A percentile compares a stretch with the other conserved stretches of the same genome.
Evolutionary conservation across 2,113 vertebrate species (phyloP).

Genomic region (Aegypius monachus): DNA sequence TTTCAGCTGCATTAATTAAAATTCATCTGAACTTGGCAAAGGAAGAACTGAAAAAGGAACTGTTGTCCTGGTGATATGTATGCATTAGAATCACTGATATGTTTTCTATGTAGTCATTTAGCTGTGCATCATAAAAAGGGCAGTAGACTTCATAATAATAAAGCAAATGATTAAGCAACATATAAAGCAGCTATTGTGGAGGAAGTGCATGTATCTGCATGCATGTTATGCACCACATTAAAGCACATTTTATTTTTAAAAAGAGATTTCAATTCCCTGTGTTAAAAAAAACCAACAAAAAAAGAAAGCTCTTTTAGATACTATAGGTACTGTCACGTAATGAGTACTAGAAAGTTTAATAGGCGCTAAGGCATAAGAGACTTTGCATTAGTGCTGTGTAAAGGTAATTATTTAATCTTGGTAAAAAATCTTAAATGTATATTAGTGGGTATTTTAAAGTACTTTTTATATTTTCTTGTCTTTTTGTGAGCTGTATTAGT

Average conservation of each 20-base stretch:
- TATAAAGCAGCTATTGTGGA: background rate
- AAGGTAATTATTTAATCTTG: background rate
- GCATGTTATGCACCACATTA: background rate
- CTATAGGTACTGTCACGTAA: background rate
- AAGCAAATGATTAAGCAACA: background rate
- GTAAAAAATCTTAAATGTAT: background rate
- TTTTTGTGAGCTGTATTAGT: background rate
- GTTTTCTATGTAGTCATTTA: background rate
- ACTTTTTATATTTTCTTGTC: background rate
- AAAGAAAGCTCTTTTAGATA: background rate
- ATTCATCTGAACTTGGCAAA: background rate
- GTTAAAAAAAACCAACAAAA: background rate
- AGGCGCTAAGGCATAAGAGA: background rate
- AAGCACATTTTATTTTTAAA: background rate
- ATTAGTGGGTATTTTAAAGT: background rate
- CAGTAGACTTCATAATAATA: background rate
- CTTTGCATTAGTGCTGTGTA: background rate
- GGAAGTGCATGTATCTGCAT: background rate
- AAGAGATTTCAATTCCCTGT: background rate
- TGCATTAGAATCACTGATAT: background rate
- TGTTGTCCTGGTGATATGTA: background rate
- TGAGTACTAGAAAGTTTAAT: background rate
- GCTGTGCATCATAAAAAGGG: background rate
- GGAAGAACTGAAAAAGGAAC: background rate
- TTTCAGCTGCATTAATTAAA: slow-evolving; percentile 19